phyloP scores from a whole-genome alignment of 2,797 vertebrate genomes.

The Sparidentex hasta region DNA sequence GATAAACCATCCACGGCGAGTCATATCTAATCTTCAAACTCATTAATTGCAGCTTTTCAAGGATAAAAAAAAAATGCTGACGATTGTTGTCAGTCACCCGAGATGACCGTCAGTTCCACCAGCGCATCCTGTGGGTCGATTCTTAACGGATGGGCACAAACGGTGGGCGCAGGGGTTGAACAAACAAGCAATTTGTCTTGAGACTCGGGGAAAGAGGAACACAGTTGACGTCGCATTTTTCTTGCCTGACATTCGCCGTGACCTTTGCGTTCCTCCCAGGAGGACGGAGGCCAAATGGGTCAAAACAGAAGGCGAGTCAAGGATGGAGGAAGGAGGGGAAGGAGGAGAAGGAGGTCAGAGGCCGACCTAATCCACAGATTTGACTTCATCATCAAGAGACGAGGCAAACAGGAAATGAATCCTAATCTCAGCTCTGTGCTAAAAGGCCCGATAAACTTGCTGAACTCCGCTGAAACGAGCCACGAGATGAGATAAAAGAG shows the following conservation, averaged over 20 bases:
- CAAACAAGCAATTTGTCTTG: constrained; percentile 37
- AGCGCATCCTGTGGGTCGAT: background rate
- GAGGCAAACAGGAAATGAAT: constrained; percentile 71
- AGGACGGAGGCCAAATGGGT: constrained; percentile 52
- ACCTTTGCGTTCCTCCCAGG: constrained; percentile 38
- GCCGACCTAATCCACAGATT: constrained; percentile 68
- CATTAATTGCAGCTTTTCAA: constrained; percentile 28
- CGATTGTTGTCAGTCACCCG: constrained; percentile 24
- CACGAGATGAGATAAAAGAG: constrained; percentile 2
- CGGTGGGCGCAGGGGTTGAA: constrained; percentile 1
- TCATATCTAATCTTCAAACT: constrained; percentile 24
- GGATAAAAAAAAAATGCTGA: background rate
- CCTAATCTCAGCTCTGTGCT: constrained; percentile 42
- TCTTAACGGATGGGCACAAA: constrained; percentile 11
- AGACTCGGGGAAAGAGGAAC: constrained; percentile 22
- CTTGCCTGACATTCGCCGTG: background rate
- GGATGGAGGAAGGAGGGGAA: background rate
- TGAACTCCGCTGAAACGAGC: constrained; percentile 39
- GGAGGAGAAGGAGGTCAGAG: constrained; percentile 52
- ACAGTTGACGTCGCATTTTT: background rate
- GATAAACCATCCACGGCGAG: background rate
- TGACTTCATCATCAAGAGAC: constrained; percentile 54
- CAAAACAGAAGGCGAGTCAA: constrained; percentile 27
- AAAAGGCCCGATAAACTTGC: constrained; percentile 30
- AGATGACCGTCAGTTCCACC: constrained; percentile 3